Conservation (phyloP, 2,888 invertebrate genomes). For the Miltochrista miniata region DNA sequence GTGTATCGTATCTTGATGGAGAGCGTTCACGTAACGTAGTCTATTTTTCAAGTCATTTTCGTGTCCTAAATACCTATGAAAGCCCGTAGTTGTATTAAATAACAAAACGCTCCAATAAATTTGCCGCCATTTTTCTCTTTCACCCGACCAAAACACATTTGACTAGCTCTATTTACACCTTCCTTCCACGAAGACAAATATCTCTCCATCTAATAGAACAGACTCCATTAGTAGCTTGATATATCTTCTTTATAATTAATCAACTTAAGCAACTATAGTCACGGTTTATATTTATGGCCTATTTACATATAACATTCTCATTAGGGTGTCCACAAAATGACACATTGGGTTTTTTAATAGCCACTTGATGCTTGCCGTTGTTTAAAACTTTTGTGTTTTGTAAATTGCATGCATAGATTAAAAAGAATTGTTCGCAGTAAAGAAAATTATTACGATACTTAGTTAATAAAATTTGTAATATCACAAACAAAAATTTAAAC, state of each 20-base stretch:
- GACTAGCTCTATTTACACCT: constrained; percentile 18
- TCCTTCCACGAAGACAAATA: constrained; percentile 29
- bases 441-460: too few species aligned
- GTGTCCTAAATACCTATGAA: neutral
- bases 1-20: too few species aligned
- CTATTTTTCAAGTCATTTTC: neutral
- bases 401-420: neutral
- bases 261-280: constrained; percentile 37
- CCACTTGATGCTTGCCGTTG: neutral
- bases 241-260: constrained; percentile 43
- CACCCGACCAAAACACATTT: constrained; percentile 14
- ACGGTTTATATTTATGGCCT: constrained; percentile 33
- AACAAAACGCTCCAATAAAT: neutral
- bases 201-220: constrained; percentile 18
- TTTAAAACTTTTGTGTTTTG: neutral
- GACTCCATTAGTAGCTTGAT: constrained; percentile 36
- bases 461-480: too few species aligned
- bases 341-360: too few species aligned
- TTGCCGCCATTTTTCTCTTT: constrained; percentile 10
- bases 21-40: too few species aligned
- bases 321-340: constrained; percentile 22
- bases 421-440: too few species aligned
- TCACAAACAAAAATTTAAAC: too few species aligned
- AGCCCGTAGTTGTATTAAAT: neutral
- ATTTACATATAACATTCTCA: constrained; percentile 26